Evolutionary conservation across 2,888 invertebrate genomes (phyloP).

Genomic region (Caenorhabditis doughertyi): DNA sequence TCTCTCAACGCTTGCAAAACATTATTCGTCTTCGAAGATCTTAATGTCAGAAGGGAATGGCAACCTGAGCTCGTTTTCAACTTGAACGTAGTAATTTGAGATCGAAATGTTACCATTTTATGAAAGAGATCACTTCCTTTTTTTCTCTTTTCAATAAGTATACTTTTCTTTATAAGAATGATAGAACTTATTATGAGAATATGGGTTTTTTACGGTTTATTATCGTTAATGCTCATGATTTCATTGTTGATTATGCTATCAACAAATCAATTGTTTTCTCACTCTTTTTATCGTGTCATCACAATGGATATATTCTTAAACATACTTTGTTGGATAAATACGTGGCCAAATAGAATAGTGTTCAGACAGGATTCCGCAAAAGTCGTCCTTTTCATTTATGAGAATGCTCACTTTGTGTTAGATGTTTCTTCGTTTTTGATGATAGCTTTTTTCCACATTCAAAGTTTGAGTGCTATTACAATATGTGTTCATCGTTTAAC

Average conservation of each 20-base stretch:
- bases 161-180: neutral
- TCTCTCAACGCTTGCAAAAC: too few relatives aligned
- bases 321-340: neutral
- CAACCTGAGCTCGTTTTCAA: too few relatives aligned
- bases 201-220: neutral
- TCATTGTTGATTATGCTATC: neutral
- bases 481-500: neutral
- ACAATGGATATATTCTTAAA: neutral
- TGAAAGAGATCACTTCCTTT: too few relatives aligned
- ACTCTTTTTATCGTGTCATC: neutral
- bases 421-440: neutral
- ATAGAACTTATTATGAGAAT: neutral
- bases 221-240: neutral
- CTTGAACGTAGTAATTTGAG: too few relatives aligned
- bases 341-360: neutral
- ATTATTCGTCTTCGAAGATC: too few relatives aligned
- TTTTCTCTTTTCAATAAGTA: too few relatives aligned
- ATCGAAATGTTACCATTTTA: too few relatives aligned
- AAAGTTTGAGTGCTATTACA: neutral
- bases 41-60: too few relatives aligned
- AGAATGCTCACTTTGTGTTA: neutral
- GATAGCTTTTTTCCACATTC: neutral
- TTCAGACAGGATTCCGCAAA: neutral
- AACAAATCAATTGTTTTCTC: neutral
- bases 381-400: neutral